Conservation (phyloP, 2,113 vertebrate species). For the Piprites chloris region DNA sequence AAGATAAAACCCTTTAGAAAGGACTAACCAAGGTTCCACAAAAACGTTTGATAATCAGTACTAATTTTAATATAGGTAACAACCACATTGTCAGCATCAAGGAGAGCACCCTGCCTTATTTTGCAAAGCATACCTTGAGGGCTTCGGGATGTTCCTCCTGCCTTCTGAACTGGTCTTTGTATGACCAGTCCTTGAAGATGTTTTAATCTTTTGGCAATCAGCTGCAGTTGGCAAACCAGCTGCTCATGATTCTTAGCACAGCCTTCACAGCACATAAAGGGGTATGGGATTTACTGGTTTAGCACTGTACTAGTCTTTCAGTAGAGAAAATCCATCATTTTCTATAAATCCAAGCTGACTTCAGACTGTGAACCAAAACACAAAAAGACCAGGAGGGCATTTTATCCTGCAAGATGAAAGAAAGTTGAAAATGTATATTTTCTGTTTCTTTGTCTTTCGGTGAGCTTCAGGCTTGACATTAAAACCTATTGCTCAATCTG, state of each 20-base stretch:
- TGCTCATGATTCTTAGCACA: neutral
- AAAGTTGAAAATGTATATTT: neutral
- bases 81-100: neutral
- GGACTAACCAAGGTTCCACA: neutral
- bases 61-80: neutral
- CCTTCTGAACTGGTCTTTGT: neutral
- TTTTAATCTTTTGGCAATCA: accelerated
- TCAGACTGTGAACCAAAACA: neutral
- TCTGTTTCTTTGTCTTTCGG: neutral
- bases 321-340: neutral
- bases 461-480: neutral
- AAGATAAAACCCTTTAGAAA: neutral
- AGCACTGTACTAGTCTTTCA: neutral
- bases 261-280: neutral
- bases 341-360: neutral
- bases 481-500: neutral
- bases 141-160: neutral
- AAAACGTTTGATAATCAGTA: neutral
- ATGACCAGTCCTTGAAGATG: neutral
- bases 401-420: neutral
- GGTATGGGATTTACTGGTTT: neutral
- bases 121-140: neutral
- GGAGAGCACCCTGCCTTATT: neutral
- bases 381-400: neutral
- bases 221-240: neutral